Evolutionary conservation across 2,888 invertebrate genomes (phyloP).

Genomic region (Octodonta nipae): DNA sequence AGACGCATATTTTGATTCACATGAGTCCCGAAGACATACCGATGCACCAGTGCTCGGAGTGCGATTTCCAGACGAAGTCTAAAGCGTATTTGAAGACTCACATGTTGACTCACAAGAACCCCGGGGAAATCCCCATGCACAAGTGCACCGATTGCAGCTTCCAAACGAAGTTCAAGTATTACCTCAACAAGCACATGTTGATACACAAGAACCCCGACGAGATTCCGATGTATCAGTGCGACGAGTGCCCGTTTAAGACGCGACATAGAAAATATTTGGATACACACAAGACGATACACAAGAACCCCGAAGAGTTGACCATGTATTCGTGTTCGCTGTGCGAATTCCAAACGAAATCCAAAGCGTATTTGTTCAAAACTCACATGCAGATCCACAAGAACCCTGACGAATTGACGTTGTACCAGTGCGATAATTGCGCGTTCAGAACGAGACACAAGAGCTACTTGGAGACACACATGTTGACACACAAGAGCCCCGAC

Average conservation of each 20-base stretch:
- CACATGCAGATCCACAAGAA: constrained; percentile 16
- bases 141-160: constrained; percentile 16
- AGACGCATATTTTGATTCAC: constrained; percentile 16
- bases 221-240: constrained; percentile 16
- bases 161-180: constrained; percentile 17
- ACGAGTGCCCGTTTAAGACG: constrained; percentile 15
- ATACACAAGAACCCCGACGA: constrained; percentile 16
- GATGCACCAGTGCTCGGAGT: constrained; percentile 15
- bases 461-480: constrained; percentile 17
- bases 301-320: constrained; percentile 15
- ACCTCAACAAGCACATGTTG: constrained; percentile 16
- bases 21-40: constrained; percentile 16
- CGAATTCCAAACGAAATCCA: constrained; percentile 18
- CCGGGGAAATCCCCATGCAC: constrained; percentile 15
- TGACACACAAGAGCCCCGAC: constrained; percentile 17
- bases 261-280: constrained; percentile 18
- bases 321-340: constrained; percentile 19
- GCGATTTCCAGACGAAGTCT: constrained; percentile 18
- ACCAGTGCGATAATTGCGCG: constrained; percentile 13
- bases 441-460: constrained; percentile 18
- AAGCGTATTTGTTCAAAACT: constrained; percentile 16
- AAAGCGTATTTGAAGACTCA: constrained; percentile 18
- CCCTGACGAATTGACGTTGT: constrained; percentile 11
- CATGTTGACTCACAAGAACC: constrained; percentile 16
- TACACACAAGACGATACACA: constrained; percentile 16